Percentiles rank a stretch among this genome's conserved stretches.
Conservation (phyloP, 2,113 vertebrate genomes). For the Zosterops pallidus region DNA sequence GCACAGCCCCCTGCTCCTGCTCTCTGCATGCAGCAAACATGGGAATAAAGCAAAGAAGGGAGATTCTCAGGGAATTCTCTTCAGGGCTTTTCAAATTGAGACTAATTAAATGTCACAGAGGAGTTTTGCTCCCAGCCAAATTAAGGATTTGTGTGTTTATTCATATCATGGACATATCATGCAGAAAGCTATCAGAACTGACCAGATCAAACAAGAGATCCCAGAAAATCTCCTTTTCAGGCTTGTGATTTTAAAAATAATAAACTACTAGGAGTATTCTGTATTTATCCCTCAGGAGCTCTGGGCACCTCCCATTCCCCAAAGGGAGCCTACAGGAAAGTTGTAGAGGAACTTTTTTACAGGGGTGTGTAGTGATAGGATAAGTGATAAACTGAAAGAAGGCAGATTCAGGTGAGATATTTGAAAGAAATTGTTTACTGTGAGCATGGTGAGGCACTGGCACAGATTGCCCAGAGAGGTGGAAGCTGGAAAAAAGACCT, state of each 20-base stretch:
- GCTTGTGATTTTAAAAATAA: neutral
- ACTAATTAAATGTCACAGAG: neutral
- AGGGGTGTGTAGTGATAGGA: neutral
- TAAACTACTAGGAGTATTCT: neutral
- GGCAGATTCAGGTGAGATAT: neutral
- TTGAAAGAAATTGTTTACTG: neutral
- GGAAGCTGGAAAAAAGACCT: neutral
- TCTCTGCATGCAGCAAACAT: neutral
- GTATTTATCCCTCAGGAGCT: neutral
- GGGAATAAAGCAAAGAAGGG: fast-evolving
- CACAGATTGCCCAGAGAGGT: neutral
- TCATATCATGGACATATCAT: neutral
- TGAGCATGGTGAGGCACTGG: neutral
- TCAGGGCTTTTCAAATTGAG: neutral
- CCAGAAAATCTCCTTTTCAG: neutral
- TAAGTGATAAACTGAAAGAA: neutral
- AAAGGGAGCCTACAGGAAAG: neutral
- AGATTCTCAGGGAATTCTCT: neutral
- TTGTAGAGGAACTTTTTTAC: neutral
- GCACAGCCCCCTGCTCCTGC: neutral
- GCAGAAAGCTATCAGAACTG: neutral
- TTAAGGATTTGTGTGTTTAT: neutral
- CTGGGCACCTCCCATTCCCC: neutral
- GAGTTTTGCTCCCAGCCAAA: neutral
- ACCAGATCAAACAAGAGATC: neutral